Evolutionary conservation across 2,113 vertebrate genomes (phyloP).

Genomic region (Crotalus helleri): DNA sequence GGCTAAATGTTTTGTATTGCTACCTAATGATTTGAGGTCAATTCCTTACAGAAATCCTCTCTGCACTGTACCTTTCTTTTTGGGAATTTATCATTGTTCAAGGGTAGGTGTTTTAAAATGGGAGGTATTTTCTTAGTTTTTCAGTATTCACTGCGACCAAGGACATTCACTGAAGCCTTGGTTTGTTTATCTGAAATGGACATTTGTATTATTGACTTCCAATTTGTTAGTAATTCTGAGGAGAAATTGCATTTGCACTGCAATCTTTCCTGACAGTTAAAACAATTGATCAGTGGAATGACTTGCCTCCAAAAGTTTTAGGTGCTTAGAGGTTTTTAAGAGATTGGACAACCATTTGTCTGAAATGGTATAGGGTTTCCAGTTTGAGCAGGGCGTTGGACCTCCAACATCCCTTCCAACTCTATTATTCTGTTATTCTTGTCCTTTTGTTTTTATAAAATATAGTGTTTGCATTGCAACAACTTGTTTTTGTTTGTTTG

Average conservation of each 20-base stretch:
- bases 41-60: too few relatives aligned
- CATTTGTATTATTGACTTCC: neutral
- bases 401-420: too few relatives aligned
- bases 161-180: neutral
- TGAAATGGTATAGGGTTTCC: neutral
- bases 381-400: too few relatives aligned
- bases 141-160: neutral
- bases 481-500: neutral
- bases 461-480: neutral
- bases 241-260: neutral
- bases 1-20: neutral
- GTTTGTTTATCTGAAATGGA: neutral
- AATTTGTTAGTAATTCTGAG: neutral
- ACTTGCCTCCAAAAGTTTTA: neutral
- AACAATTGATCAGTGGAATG: neutral
- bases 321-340: neutral
- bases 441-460: neutral
- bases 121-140: neutral
- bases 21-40: neutral
- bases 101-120: neutral
- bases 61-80: too few relatives aligned
- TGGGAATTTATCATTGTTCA: too few relatives aligned
- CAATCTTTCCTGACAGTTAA: neutral
- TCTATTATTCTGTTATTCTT: neutral
- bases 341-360: neutral